A percentile compares a stretch with the other conserved stretches of the same genome.
Evolutionary conservation across 1,140 invertebrate species (phyloP).

Genomic region (Psix sp.): DNA sequence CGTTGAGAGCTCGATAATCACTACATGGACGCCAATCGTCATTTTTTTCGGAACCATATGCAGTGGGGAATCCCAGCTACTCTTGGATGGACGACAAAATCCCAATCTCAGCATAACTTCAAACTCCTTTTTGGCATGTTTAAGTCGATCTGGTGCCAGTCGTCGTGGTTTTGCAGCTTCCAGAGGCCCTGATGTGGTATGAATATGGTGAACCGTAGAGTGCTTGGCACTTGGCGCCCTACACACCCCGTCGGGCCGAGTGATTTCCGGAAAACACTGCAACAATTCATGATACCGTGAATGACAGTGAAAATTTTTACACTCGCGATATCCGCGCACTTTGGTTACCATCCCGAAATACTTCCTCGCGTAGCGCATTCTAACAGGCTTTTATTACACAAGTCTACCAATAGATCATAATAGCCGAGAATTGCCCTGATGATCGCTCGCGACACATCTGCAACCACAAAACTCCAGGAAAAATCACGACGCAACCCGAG

Average conservation of each 20-base stretch:
- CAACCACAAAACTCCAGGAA: constrained; percentile 69
- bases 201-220: constrained; percentile 5
- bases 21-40: constrained; percentile 64
- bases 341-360: neutral
- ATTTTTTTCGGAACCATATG: constrained; percentile 25
- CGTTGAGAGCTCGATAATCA: constrained; percentile 74
- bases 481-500: constrained; percentile 65
- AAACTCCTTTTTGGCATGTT: constrained; percentile 23
- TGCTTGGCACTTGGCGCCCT: neutral
- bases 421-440: constrained; percentile 47
- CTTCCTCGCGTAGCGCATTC: constrained; percentile 50
- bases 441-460: constrained; percentile 61
- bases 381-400: constrained; percentile 51
- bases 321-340: neutral
- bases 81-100: constrained; percentile 60
- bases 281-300: constrained; percentile 17
- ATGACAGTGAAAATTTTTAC: constrained; percentile 3
- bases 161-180: too few relatives aligned
- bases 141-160: too few relatives aligned
- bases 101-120: constrained; percentile 53
- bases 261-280: constrained; percentile 17
- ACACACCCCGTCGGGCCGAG: constrained; percentile 16
- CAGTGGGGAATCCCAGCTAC: constrained; percentile 66
- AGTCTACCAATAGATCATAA: constrained; percentile 66
- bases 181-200: constrained; percentile 57